Conservation (phyloP, 1,140 invertebrate species). For the Asbolus verrucosus region DNA sequence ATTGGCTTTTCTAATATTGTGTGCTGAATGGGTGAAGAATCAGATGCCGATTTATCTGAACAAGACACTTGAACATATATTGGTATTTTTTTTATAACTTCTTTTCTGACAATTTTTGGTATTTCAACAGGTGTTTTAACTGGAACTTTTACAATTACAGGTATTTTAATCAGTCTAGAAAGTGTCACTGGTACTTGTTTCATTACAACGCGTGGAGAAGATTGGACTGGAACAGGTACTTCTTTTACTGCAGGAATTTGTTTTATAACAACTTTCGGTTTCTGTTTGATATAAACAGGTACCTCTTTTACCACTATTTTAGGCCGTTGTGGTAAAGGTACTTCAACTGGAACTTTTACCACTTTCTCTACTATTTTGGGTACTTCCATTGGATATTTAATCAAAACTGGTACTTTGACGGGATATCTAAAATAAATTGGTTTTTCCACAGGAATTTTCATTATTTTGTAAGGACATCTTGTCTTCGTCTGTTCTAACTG, state of each 20-base stretch:
- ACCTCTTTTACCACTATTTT: not conserved
- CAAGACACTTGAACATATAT: not conserved
- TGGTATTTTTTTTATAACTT: too few species aligned
- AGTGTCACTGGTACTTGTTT: slow-evolving; percentile 3
- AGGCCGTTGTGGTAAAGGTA: not conserved
- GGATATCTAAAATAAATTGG: too few species aligned
- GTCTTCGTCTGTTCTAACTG: slow-evolving; percentile 18
- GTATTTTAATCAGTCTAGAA: not conserved
- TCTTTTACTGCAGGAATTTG: not conserved
- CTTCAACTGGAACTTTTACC: slow-evolving; percentile 1
- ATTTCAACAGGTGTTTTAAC: too few species aligned
- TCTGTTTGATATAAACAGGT: not conserved
- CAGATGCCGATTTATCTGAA: not conserved
- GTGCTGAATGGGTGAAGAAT: too few species aligned
- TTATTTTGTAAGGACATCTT: not conserved
- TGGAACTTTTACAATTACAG: too few species aligned
- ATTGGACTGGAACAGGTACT: not conserved
- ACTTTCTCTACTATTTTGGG: slow-evolving; percentile 10
- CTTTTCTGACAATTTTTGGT: too few species aligned
- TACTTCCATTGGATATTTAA: not conserved
- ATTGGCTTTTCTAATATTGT: not conserved
- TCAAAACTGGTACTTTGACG: too few species aligned
- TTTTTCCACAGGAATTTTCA: too few species aligned
- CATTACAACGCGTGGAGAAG: not conserved
- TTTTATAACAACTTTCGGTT: not conserved